Conservation (phyloP, 2,888 invertebrate species). For the Argyresthia albistria region DNA sequence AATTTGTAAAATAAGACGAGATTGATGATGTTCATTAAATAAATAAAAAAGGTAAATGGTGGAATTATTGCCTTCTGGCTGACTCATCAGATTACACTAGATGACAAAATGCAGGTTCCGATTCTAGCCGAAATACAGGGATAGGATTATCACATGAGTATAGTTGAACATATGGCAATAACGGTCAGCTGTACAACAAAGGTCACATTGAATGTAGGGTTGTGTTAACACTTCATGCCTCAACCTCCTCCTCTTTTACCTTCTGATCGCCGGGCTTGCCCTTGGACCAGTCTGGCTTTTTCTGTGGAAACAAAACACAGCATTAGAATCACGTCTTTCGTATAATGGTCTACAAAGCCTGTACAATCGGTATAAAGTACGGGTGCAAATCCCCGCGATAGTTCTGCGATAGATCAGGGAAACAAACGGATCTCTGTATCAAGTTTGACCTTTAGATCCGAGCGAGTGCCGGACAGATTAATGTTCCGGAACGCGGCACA, state of each 20-base stretch:
- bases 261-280: conserved; percentile 91
- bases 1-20: conserved; percentile 21
- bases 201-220: conserved; percentile 46
- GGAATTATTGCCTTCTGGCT: conserved; percentile 16
- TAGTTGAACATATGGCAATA: conserved; percentile 32
- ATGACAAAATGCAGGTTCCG: conserved; percentile 8
- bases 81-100: conserved; percentile 15
- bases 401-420: conserved; percentile 11
- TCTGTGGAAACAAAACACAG: conserved; percentile 74
- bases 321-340: background rate
- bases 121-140: conserved; percentile 11
- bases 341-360: conserved; percentile 7
- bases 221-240: conserved; percentile 79
- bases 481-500: background rate
- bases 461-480: background rate
- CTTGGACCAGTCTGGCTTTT: conserved; percentile 97
- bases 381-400: background rate
- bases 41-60: conserved; percentile 14
- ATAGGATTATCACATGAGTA: conserved; percentile 37
- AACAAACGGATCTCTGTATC: conserved; percentile 14
- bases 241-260: conserved; percentile 86
- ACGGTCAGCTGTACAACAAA: conserved; percentile 37
- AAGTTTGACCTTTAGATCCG: conserved; percentile 5
- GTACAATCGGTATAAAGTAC: conserved; percentile 4
- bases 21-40: conserved; percentile 42